Percentiles rank a stretch among this genome's conserved stretches.
phyloP scores from a whole-genome alignment of 2,888 invertebrate species.

The Cerastoderma edule region DNA sequence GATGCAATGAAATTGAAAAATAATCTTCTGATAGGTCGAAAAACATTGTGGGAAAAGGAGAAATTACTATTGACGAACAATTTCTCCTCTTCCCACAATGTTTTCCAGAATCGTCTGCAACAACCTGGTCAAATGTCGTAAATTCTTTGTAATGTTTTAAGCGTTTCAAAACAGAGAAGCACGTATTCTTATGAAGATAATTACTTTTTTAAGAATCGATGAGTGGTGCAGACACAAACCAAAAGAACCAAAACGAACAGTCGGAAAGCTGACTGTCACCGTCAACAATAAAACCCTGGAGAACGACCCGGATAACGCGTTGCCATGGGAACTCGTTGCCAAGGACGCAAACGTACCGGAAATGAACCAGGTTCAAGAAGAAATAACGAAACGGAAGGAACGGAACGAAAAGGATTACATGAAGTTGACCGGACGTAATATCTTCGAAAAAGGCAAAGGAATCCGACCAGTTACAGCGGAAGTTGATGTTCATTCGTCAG shows the following conservation, averaged over 20 bases:
- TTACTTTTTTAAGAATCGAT: constrained; percentile 27
- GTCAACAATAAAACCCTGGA: constrained; percentile 49
- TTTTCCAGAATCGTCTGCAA: too few species aligned
- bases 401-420: constrained; percentile 36
- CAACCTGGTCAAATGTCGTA: too few species aligned
- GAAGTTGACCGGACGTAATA: constrained; percentile 33
- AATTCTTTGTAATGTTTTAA: too few species aligned
- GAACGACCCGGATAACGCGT: constrained; percentile 51
- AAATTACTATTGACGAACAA: too few species aligned
- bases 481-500: constrained; percentile 10
- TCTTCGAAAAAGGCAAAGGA: constrained; percentile 54
- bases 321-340: constrained; percentile 56
- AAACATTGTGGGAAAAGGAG: too few species aligned
- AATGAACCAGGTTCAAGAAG: constrained; percentile 41
- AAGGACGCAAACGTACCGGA: constrained; percentile 47
- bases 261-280: constrained; percentile 50
- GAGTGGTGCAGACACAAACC: constrained; percentile 40
- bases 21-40: too few species aligned
- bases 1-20: too few species aligned
- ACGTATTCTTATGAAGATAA: not conserved
- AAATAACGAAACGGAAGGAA: constrained; percentile 36
- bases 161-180: too few species aligned
- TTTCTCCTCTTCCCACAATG: too few species aligned
- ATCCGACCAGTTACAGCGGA: constrained; percentile 20
- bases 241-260: constrained; percentile 46